Base-by-base conservation (phyloP, 2,888 invertebrate genomes). In the Listrodromus nycthemerus region DNA sequence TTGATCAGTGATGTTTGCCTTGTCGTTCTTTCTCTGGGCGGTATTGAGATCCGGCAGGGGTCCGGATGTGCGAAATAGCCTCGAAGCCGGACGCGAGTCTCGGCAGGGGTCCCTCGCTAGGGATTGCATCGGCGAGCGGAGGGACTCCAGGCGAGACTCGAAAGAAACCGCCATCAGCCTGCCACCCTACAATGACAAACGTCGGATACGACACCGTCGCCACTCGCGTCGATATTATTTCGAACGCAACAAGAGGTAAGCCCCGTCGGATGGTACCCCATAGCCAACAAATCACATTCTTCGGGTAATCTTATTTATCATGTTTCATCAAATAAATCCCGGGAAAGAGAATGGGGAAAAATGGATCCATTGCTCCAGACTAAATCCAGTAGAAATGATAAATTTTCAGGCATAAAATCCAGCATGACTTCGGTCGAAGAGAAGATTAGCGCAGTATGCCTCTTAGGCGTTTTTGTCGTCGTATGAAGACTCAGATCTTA, bases 221-320 rank as follows among this genome's bases (percentile, higher is more conserved):
- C 91, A 90, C 73, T 92, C 92, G 58, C 90, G 91, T 7, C 89
- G 91, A 58, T 91, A 90, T 86, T 89, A 91, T 84, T 87, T 90
- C 83, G 91, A 91, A 6, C 89, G 90, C 70, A 90, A 88, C 73
- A 89, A 83, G 82, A 92, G 92, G 92, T 92, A 89, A 92, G 91
- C 86, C 61, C 70, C 63, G 19, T 24, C 16, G 24, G 8, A 0
- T n/a, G 8, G 69, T 19, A 58, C 24, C 48, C 24, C 16, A 1
- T 0, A 45, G n/a, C 50, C 21, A 41, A 33, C 50, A 27, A 48
- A 71, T 66, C 58, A 58, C 55, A 27, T 50, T 63, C 24, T 27
- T 48, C 30, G 19, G 8, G 10, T 52, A 66, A 80, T 27, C 63
- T 55, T 75, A 24, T 73, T 45, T 61, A 67, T 58, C 58, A 7